Base-by-base conservation (phyloP, 1,140 invertebrate genomes). In the Bombus difficillimus region DNA sequence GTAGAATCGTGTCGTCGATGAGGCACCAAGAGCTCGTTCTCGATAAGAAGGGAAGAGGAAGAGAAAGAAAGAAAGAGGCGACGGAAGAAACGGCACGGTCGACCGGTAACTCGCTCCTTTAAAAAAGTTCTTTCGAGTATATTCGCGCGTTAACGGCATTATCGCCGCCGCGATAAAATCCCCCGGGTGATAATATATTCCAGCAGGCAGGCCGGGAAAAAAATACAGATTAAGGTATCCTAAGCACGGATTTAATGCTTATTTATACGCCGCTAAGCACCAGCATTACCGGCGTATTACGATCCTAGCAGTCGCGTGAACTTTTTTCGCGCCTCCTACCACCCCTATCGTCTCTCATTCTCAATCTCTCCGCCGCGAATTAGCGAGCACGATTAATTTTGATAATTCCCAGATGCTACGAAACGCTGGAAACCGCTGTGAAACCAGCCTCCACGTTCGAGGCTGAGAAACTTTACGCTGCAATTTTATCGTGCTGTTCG, bases 201-300 rank as follows among this genome's bases (percentile, higher is more conserved):
- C 85, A 81, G 81, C 75, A 80, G 87, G 90, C 89, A 88, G 92
- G 83, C 83, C 25, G 57, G 83, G 86, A 89, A 91, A 32, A 25
- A 92, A 94, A 93, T 95, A 95, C 92, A 95, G 93, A 95, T 95
- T 95, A 95, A 95, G 93, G 85, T 92, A 80, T 92, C 91, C 94
- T 94, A 94, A 95, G 94, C 94, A 94, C 93, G 94, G 95, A 95
- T 95, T 95, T 95, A 95, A 94, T 92, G 94, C 93, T 95, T 95
- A 95, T 95, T 95, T 95, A 95, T 95, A 94, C 93, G 93, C 92
- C 90, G 93, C 94, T 95, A 95, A 95, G 94, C 94, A 93, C 91
- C 91, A 83, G 93, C 92, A 94, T 95, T 95, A 95, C 91, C 87
- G 91, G 86, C 92, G 94, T 92, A 94, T 95, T 95, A 95, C 93